Evolutionary conservation across 2,888 invertebrate species (phyloP).

Genomic region (Oscheius sp.): DNA sequence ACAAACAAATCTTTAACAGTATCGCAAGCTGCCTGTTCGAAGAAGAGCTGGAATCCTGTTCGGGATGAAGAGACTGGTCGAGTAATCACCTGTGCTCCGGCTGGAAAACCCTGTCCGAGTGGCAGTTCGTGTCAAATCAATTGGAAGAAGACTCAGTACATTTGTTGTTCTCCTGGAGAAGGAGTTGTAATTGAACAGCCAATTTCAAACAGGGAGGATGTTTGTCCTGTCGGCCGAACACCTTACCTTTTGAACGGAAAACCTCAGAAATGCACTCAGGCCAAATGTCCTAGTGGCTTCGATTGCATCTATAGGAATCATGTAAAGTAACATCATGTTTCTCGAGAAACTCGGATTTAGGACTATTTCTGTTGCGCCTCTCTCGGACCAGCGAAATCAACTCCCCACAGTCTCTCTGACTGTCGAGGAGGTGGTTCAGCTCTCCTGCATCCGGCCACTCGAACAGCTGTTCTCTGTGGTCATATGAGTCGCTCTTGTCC

Average conservation of each 20-base stretch:
- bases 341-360: slow-evolving; percentile 7
- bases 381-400: slow-evolving; percentile 2
- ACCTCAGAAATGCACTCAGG: slow-evolving; percentile 57
- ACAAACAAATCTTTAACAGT: slow-evolving; percentile 27
- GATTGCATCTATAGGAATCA: slow-evolving; percentile 59
- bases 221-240: slow-evolving; percentile 54
- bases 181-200: slow-evolving; percentile 30
- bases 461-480: slow-evolving; percentile 57
- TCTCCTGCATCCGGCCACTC: slow-evolving; percentile 60
- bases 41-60: slow-evolving; percentile 49
- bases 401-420: slow-evolving; percentile 8
- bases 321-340: slow-evolving; percentile 2
- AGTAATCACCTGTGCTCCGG: slow-evolving; percentile 51
- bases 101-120: slow-evolving; percentile 44
- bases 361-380: slow-evolving; percentile 61
- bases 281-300: slow-evolving; percentile 55
- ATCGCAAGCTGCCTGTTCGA: slow-evolving; percentile 47
- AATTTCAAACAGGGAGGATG: slow-evolving; percentile 33
- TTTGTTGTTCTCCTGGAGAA: slow-evolving; percentile 53
- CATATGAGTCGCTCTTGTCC: slow-evolving; percentile 54
- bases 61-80: slow-evolving; percentile 50
- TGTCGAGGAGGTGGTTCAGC: slow-evolving; percentile 54
- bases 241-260: slow-evolving; percentile 62
- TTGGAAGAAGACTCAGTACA: slow-evolving; percentile 56
- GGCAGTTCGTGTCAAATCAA: slow-evolving; percentile 46